Evolutionary conservation across 2,888 invertebrate species (phyloP).

Genomic region (Ophioninae sp.): DNA sequence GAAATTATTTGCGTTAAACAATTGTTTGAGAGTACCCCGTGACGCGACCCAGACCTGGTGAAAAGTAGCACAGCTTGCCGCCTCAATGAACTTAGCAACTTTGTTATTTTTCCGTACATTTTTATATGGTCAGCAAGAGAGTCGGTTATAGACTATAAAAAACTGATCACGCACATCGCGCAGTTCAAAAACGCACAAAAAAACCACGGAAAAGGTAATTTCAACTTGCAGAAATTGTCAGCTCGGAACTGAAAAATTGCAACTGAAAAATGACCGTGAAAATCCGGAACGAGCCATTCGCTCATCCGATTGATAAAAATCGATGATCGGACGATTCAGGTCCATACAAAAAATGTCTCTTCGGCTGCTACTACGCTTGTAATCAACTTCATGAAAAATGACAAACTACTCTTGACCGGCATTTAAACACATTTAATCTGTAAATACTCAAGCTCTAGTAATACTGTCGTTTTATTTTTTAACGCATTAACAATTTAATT

Average conservation of each 20-base stretch:
- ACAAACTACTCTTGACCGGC: constrained; percentile 43
- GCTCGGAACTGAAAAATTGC: background rate
- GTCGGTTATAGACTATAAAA: constrained; percentile 49
- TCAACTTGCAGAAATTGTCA: background rate
- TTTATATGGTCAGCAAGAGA: constrained; percentile 53
- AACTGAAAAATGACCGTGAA: constrained; percentile 6
- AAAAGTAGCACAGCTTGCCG: background rate
- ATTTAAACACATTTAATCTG: constrained; percentile 65
- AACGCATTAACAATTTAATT: constrained; percentile 65
- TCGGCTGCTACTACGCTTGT: constrained; percentile 1
- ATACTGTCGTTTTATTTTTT: constrained; percentile 69
- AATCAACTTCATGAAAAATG: background rate
- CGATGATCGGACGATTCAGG: background rate
- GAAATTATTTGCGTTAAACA: background rate
- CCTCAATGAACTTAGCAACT: background rate
- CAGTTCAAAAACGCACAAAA: constrained; percentile 2
- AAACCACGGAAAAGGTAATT: background rate
- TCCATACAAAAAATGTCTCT: background rate
- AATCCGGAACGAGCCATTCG: constrained; percentile 25
- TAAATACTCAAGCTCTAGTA: constrained; percentile 66
- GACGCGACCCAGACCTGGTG: background rate
- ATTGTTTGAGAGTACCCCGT: background rate
- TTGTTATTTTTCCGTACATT: background rate
- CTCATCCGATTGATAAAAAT: constrained; percentile 6
- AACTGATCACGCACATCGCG: constrained; percentile 9